These are phyloP conservation scores for Ochropleura plecta DNA, from an alignment of 2,888 invertebrate genomes.

Conservation along the genomic window DNA sequence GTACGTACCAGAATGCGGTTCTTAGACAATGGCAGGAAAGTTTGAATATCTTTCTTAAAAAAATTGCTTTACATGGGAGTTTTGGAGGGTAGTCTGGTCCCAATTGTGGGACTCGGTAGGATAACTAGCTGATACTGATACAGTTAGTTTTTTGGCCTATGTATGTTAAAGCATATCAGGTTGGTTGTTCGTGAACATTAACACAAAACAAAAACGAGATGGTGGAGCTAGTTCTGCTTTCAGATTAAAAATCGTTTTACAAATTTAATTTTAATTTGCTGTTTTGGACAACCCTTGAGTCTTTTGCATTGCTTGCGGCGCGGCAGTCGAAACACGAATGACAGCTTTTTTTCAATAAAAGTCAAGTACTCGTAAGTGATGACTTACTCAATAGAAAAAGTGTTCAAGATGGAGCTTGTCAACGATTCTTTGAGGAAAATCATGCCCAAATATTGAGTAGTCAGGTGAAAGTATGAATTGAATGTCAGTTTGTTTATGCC, in stretches of 20 bases:
- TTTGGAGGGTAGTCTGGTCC: too few relatives aligned
- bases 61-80: too few relatives aligned
- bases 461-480: constrained; percentile 53
- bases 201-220: too few relatives aligned
- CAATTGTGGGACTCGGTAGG: too few relatives aligned
- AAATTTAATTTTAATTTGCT: not conserved
- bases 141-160: too few relatives aligned
- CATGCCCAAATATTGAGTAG: constrained; percentile 19
- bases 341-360: constrained; percentile 53
- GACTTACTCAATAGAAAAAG: constrained; percentile 43
- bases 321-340: constrained; percentile 31
- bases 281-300: constrained; percentile 48
- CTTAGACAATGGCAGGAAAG: not conserved
- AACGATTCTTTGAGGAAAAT: constrained; percentile 58
- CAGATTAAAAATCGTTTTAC: not conserved
- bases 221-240: too few relatives aligned
- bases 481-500: not conserved
- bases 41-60: not conserved
- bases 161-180: too few relatives aligned
- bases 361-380: constrained; percentile 25
- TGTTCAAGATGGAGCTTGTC: constrained; percentile 27
- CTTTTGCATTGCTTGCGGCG: constrained; percentile 13
- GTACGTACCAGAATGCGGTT: too few relatives aligned
- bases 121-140: too few relatives aligned
- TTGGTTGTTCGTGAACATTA: too few relatives aligned